phyloP scores from a whole-genome alignment of 2,113 vertebrate species.

The Corydoras sp. region DNA sequence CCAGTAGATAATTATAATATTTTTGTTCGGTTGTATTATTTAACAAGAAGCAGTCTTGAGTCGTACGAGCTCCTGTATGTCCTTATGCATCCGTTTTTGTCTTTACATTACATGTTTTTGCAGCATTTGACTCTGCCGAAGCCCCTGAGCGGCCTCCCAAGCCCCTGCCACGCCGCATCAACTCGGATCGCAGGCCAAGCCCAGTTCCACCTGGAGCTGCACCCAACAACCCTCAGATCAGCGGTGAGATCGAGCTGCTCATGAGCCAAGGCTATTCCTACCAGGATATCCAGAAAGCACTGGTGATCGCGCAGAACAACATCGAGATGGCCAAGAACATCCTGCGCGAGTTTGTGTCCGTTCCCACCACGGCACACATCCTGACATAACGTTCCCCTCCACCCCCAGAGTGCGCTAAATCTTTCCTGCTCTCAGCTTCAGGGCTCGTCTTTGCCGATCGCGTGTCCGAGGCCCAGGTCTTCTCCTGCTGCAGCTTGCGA shows the following conservation, averaged over 20 bases:
- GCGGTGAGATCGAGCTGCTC: constrained; percentile 88
- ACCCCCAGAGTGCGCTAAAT: constrained; percentile 28
- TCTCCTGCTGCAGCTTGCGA: background rate
- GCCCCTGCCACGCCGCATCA: constrained; percentile 86
- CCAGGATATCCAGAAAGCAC: constrained; percentile 98
- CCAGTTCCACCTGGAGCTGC: constrained; percentile 61
- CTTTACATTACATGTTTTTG: background rate
- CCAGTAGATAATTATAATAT: too few relatives aligned
- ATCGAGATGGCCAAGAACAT: constrained; percentile 99
- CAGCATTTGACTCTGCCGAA: constrained; percentile 75
- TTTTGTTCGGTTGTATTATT: too few relatives aligned
- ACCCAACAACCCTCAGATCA: constrained; percentile 71
- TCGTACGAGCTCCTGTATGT: too few relatives aligned
- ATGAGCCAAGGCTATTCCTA: constrained; percentile 96
- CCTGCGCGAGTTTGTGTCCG: constrained; percentile 92
- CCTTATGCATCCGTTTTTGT: too few relatives aligned
- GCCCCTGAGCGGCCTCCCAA: constrained; percentile 92
- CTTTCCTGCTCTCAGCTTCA: constrained; percentile 11
- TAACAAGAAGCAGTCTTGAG: too few relatives aligned
- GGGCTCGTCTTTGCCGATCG: constrained; percentile 6
- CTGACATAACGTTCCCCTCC: constrained; percentile 78
- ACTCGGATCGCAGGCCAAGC: constrained; percentile 80
- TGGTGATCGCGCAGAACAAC: constrained; percentile 98
- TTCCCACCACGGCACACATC: constrained; percentile 84
- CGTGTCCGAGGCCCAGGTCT: background rate